Base-by-base conservation (phyloP, 2,797 vertebrate species). In the Oceanodroma leucorhoa region DNA sequence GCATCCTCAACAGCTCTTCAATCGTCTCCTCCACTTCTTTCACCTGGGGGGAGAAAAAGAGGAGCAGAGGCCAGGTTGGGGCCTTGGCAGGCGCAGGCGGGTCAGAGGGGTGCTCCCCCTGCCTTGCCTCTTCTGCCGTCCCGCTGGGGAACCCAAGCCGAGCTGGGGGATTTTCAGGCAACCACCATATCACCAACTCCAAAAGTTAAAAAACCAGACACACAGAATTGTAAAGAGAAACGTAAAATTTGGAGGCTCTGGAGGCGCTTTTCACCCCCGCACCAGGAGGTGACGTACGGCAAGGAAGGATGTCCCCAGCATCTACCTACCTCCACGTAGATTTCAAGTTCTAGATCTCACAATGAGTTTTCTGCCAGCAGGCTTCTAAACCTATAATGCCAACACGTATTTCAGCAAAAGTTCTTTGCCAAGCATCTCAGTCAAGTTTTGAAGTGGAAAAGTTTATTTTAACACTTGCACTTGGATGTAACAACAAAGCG, bases 1-100 rank as follows among this genome's bases (percentile, higher is more conserved):
- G 94, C 73, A 94, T 76, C 60, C 93, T 76, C 46, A 96, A 61
- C 96, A 94, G 86, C n/a, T 95, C 97, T 38, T 96, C 96, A 2
- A 88, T 36, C 60, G 94, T 53, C 43, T 88, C 82, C 38, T 97
- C 96, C 81, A 94, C 79, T 57, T 90, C 95, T 62, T 83, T 77
- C 46, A 95, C 96, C 98, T 96, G 95, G 8, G 45, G 17, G 29
- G 17, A 71, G 70, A 67, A 83, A 54, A 61, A 58, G 5, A 18
- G 29, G 24, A 11, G 24, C 34, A 6, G 32, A n/a, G 70, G 43
- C 24, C 62, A 9, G 34, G 69, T 38, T 9, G 29, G 32, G 43
- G 30, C 36, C 77, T 12, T 8, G 20, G 27, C 14, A 11, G 58
- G 36, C 58, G 11, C 34, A 12, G 32, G 43, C 11, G 14, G 46